These are phyloP conservation scores for Chrysemys picta DNA, from an alignment of 2,113 vertebrate genomes.

Conservation along the genomic window DNA sequence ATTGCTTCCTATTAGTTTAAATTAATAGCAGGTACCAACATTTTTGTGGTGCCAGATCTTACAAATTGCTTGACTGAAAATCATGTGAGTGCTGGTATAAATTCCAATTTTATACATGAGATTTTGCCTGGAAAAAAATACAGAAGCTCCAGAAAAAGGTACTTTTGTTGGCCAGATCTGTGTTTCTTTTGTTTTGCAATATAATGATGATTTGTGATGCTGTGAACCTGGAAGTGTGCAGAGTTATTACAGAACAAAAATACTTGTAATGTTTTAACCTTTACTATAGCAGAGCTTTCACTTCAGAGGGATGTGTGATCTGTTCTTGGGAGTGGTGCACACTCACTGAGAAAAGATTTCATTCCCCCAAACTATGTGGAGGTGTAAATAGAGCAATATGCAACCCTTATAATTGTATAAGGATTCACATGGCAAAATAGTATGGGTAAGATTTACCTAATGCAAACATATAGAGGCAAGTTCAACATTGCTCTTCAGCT, in stretches of 20 bases:
- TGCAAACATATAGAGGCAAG: not conserved
- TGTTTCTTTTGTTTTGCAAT: not conserved
- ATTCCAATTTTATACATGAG: not conserved
- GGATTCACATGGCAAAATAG: not conserved
- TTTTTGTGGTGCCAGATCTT: not conserved
- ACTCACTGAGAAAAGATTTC: not conserved
- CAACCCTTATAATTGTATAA: not conserved
- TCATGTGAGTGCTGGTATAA: not conserved
- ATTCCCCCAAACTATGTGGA: not conserved
- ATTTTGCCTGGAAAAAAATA: not conserved
- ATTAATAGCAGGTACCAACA: not conserved
- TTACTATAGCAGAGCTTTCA: not conserved
- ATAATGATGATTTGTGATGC: fast-evolving
- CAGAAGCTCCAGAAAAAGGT: not conserved
- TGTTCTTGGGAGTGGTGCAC: not conserved
- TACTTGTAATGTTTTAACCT: not conserved
- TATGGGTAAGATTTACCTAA: not conserved
- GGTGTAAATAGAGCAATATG: not conserved
- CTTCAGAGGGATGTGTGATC: not conserved
- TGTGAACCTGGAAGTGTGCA: not conserved
- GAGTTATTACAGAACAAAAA: not conserved
- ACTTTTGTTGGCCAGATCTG: not conserved
- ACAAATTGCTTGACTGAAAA: not conserved
- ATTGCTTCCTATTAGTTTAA: constrained; percentile 24
- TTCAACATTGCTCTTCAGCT: not conserved